Evolutionary conservation across 2,113 vertebrate genomes (phyloP).

Genomic region (Apodemus speciosus): DNA sequence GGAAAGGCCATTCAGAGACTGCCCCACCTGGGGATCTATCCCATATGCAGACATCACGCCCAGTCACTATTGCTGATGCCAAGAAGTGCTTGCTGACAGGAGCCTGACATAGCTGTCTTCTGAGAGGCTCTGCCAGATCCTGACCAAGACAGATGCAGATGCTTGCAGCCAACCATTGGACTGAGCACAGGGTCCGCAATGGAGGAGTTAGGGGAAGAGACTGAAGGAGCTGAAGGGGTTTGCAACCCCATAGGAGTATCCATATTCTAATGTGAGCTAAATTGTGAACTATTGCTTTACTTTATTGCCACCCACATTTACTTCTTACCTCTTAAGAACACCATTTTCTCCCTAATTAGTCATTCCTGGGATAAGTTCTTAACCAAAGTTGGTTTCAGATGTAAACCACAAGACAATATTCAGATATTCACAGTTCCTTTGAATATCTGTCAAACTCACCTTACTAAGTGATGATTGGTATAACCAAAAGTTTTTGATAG

Average conservation of each 20-base stretch:
- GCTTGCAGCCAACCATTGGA: too few species aligned
- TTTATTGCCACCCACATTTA: slow-evolving; percentile 22
- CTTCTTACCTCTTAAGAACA: slow-evolving; percentile 4
- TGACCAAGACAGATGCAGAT: too few species aligned
- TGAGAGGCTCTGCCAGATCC: too few species aligned
- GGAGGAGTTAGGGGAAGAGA: too few species aligned
- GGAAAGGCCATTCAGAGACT: too few species aligned
- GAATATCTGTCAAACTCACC: background rate
- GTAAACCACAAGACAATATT: slow-evolving; percentile 23
- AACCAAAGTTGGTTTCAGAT: background rate
- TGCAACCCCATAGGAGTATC: background rate
- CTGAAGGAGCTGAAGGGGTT: too few species aligned
- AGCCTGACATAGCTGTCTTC: too few species aligned
- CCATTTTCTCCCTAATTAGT: slow-evolving; percentile 28
- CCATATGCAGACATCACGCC: too few species aligned
- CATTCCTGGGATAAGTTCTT: slow-evolving; percentile 25
- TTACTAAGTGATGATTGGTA: background rate
- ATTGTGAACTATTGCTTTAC: background rate
- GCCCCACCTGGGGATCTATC: too few species aligned
- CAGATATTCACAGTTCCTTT: background rate
- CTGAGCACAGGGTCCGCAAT: too few species aligned
- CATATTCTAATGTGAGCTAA: background rate
- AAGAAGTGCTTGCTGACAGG: too few species aligned
- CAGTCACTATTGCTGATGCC: too few species aligned
- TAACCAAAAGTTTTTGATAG: background rate